Conservation (phyloP, 2,113 vertebrate genomes). For the Motacilla alba region DNA sequence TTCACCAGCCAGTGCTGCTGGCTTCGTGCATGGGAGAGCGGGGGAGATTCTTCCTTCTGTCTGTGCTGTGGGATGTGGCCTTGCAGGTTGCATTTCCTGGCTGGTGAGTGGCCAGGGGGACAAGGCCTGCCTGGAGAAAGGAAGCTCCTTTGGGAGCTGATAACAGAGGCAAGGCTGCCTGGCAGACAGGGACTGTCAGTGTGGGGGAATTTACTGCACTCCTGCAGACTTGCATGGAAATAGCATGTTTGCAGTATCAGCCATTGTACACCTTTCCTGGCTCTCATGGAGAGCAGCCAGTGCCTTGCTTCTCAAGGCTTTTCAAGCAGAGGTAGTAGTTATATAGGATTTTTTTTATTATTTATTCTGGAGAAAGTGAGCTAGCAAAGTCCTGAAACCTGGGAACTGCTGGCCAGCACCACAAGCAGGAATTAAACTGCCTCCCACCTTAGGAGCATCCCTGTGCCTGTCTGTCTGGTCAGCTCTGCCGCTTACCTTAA, state of each 20-base stretch:
- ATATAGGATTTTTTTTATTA: neutral
- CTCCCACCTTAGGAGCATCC: neutral
- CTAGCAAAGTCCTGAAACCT: neutral
- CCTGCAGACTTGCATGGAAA: neutral
- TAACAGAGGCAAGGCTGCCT: neutral
- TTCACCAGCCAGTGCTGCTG: neutral
- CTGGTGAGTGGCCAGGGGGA: neutral
- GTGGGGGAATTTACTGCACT: neutral
- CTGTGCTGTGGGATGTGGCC: neutral
- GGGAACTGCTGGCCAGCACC: neutral
- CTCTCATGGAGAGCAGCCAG: neutral
- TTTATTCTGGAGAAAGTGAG: neutral
- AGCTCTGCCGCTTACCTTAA: neutral
- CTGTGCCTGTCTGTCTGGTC: neutral
- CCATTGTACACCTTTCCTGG: neutral
- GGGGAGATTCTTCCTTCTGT: neutral
- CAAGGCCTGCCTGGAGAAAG: neutral
- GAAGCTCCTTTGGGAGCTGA: neutral
- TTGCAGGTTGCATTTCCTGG: neutral
- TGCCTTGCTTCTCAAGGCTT: neutral
- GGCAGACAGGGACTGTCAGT: neutral
- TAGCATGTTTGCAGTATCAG: neutral
- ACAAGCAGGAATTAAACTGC: neutral
- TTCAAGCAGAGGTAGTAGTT: neutral
- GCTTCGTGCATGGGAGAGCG: neutral